Base-by-base conservation (phyloP, 2,797 vertebrate genomes). In the Myotis vivesi region DNA sequence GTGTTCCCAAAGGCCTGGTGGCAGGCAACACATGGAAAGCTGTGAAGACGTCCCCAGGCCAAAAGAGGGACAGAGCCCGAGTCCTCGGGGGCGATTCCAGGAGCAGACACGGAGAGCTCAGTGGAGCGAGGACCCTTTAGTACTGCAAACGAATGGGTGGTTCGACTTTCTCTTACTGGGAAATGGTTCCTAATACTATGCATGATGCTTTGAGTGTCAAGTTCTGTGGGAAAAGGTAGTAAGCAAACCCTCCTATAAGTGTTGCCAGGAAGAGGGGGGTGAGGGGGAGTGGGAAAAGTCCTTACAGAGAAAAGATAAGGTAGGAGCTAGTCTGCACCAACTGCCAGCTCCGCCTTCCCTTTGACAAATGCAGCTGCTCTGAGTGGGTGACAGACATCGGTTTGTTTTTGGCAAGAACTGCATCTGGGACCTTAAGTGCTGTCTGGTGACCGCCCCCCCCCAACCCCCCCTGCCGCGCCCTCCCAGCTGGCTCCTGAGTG, bases 1-100 rank as follows among this genome's bases (percentile, higher is more conserved):
- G 41, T 44, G 41, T 44, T 44, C 41, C 41, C 85, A 81, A 85
- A 89, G 69, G 89, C 44, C 38, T 68, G 76, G 80, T 84, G 59
- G 92, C 80, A 92, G 89, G 73, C 68, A 55, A 22, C 68, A 82
- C 81, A 75, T 81, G 75, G 81, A 53, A 89, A 51, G n/a, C 5
- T 0, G 0, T 12, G 51, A 69, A 46, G 17, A 28, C 64, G 53
- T 28, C 16, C 30, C 53, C 28, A 83, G 33, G 23, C 72, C 55
- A 68, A 44, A 38, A 41, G 92, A 51, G 55, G 51, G 53, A 28
- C 13, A 0, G 49, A 79, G 79, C 41, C 64, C 20, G 84, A 30
- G 71, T 80, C 89, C 23, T 36, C 22, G 20, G 36, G 36, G 49
- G 5, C 1, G 3, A 16, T 22, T 73, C 79, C 77, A 33, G 72